phyloP scores from a whole-genome alignment of 2,113 vertebrate genomes.

The Hydrolagus affinis region DNA sequence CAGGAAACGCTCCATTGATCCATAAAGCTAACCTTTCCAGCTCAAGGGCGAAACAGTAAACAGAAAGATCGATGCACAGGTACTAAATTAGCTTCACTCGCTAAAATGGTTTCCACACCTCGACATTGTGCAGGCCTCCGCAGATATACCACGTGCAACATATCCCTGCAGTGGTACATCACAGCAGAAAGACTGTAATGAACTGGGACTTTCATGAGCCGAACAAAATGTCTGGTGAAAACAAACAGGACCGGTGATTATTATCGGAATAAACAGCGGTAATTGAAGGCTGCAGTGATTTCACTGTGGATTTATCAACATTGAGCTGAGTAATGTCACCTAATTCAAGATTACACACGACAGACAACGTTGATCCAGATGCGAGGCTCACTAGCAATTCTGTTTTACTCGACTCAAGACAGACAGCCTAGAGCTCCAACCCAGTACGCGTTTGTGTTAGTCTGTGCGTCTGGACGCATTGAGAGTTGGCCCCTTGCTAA shows the following conservation, averaged over 20 bases:
- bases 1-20: constrained; percentile 18
- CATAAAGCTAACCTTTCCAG: constrained; percentile 8
- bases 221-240: no score
- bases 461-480: neutral
- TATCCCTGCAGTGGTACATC: neutral
- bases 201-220: neutral
- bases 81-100: neutral
- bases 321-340: no score
- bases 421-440: no score
- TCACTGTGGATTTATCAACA: no score
- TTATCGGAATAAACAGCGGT: no score
- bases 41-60: neutral
- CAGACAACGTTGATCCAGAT: no score
- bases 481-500: neutral
- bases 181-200: neutral
- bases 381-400: no score
- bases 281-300: no score
- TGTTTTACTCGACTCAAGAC: no score
- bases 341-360: no score
- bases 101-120: neutral
- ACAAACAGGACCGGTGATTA: no score
- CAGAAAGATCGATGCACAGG: neutral
- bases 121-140: neutral
- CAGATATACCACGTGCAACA: neutral
- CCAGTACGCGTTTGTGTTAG: neutral